A percentile compares a stretch with the other conserved stretches of the same genome.
Evolutionary conservation across 2,113 vertebrate species (phyloP).

Genomic region (Entelurus aequoreus): DNA sequence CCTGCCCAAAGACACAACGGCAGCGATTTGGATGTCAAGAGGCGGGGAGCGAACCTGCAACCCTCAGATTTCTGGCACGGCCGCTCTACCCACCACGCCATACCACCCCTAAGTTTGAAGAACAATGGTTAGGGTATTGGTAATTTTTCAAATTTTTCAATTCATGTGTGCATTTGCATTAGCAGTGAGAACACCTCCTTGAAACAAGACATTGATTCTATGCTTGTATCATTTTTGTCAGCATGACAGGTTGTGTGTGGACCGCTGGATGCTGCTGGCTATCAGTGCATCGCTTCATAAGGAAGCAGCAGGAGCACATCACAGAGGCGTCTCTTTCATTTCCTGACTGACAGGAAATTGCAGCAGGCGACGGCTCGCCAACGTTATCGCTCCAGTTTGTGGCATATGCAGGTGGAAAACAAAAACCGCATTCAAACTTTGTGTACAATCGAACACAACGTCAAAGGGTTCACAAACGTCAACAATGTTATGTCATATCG

Average conservation of each 20-base stretch:
- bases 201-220: no score
- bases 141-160: not conserved
- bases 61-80: no score
- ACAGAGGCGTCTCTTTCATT: conserved; percentile 81
- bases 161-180: not conserved
- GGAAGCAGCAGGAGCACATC: conserved; percentile 43
- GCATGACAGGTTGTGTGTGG: no score
- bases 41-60: no score
- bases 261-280: not conserved
- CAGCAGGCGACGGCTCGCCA: conserved; percentile 62
- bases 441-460: no score
- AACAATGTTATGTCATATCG: no score
- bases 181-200: no score
- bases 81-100: no score
- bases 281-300: conserved; percentile 33
- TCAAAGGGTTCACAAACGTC: no score
- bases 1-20: no score
- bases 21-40: no score
- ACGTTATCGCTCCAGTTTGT: conserved; percentile 51
- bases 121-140: not conserved
- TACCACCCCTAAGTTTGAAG: not conserved
- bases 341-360: conserved; percentile 92
- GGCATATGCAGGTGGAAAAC: not conserved
- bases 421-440: not conserved
- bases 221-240: no score